Conservation (phyloP, 2,888 invertebrate genomes). For the Strigamia crassipes region DNA sequence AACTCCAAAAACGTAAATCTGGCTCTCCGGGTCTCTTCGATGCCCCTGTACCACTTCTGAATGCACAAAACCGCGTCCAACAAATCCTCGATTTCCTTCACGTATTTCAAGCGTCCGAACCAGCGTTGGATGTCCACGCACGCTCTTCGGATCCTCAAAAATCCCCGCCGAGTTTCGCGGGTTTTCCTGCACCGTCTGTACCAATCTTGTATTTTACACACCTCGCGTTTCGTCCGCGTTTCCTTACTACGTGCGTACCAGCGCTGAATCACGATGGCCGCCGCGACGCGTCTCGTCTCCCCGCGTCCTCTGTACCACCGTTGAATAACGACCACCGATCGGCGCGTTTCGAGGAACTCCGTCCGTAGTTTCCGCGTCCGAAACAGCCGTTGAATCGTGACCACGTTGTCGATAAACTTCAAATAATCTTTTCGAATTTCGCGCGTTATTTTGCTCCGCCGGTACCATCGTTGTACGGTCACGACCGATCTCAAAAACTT, state of each 20-base stretch:
- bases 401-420: neutral
- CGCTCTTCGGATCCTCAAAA: neutral
- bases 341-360: neutral
- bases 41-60: conserved; percentile 51
- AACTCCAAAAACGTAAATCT: neutral
- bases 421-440: neutral
- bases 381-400: neutral
- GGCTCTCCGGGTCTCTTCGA: too few relatives aligned
- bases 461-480: neutral
- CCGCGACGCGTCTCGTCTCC: neutral
- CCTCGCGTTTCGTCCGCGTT: neutral
- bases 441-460: neutral
- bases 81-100: conserved; percentile 43
- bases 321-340: neutral
- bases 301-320: neutral
- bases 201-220: conserved; percentile 2
- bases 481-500: neutral
- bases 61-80: conserved; percentile 51
- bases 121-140: neutral
- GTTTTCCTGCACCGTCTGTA: neutral
- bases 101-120: neutral
- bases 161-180: neutral
- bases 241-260: neutral
- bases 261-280: neutral
- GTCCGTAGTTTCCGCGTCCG: neutral